These are phyloP conservation scores for Crossaster papposus DNA, from an alignment of 53 echinoderm and acorn worm species.

Conservation along the genomic window DNA sequence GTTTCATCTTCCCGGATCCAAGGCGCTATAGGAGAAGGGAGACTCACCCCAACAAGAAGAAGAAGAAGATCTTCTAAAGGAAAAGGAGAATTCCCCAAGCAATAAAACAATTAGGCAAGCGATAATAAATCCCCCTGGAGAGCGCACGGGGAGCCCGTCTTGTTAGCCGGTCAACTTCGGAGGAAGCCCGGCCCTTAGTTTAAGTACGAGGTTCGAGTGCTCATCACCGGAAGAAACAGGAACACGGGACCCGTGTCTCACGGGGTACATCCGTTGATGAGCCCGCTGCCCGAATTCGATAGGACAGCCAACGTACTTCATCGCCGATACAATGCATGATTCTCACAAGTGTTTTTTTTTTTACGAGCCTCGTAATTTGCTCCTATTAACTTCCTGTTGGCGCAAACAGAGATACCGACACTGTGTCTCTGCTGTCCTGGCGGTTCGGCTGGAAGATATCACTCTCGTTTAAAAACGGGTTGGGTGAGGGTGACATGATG, in stretches of 20 bases:
- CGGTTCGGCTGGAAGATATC: background rate
- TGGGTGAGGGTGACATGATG: background rate
- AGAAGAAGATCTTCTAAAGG: background rate
- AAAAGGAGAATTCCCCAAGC: constrained; percentile 14
- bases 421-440: background rate
- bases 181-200: constrained; percentile 20
- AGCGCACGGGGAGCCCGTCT: constrained; percentile 1
- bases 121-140: background rate
- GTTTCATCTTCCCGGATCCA: background rate
- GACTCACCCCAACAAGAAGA: background rate
- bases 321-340: background rate
- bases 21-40: background rate
- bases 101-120: constrained; percentile 38
- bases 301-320: background rate
- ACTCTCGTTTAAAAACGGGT: background rate
- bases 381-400: constrained; percentile 3
- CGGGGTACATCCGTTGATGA: constrained; percentile 9
- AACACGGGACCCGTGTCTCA: background rate
- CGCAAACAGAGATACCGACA: background rate
- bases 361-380: background rate
- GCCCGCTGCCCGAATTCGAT: background rate
- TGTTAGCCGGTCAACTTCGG: background rate
- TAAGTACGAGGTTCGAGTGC: background rate
- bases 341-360: background rate
- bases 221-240: background rate